Evolutionary conservation across 2,113 vertebrate genomes (phyloP).

Genomic region (Dasypus novemcinctus): DNA sequence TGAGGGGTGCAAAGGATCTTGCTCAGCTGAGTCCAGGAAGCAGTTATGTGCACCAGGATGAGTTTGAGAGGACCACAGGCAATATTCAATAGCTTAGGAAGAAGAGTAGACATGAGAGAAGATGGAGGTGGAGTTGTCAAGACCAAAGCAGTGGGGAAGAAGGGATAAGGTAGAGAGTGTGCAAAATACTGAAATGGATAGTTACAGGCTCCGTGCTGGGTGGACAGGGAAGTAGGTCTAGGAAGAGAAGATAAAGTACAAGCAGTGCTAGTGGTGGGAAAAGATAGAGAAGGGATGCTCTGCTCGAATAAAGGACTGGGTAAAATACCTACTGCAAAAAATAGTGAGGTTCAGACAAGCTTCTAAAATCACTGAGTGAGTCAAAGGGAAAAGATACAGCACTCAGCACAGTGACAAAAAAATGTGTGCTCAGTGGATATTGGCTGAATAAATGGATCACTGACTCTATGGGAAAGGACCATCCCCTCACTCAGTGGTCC

Average conservation of each 20-base stretch:
- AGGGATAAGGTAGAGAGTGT: background rate
- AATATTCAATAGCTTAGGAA: background rate
- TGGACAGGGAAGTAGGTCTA: rapidly evolving
- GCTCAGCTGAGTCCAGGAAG: background rate
- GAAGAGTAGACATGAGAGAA: rapidly evolving
- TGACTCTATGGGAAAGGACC: background rate
- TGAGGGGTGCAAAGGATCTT: background rate
- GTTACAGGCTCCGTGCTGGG: rapidly evolving
- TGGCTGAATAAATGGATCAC: background rate
- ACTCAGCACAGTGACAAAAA: background rate
- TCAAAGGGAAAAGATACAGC: background rate
- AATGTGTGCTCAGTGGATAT: background rate
- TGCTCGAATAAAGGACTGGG: background rate
- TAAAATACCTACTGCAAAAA: background rate
- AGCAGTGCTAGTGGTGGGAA: background rate
- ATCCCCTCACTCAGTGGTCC: background rate
- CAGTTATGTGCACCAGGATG: background rate
- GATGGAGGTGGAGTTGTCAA: background rate
- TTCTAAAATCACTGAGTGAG: background rate
- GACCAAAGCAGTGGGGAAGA: background rate
- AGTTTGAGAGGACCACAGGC: background rate
- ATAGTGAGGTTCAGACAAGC: background rate
- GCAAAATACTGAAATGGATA: rapidly evolving
- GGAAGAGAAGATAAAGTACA: background rate
- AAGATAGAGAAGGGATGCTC: background rate